Evolutionary conservation across 2,888 invertebrate genomes (phyloP), one percentile per base, ranked within the genome.

Genomic region (Cryptocephalus moraei): DNA sequence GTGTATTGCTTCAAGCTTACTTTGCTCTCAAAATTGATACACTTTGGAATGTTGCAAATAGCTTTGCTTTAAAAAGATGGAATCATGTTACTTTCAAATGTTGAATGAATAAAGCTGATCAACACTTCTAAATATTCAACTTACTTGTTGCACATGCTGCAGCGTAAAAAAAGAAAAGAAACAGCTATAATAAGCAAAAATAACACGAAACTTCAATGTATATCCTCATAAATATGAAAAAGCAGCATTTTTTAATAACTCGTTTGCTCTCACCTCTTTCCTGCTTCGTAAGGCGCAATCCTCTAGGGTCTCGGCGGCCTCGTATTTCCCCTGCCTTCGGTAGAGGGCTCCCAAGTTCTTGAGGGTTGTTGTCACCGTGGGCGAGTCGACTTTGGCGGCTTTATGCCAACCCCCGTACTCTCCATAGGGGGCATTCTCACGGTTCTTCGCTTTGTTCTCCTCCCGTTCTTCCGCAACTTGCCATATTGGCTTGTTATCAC

Each of bases 281-380:
- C 93, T 81, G 69, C 94, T 94, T 66, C 96, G 81, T 59, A 95
- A 77, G 36, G 96, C 96, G 75, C 96, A 97, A 75, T 99, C 97
- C 69, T 99, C 99, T 32, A 99, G 78, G 0, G 95, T 96, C 72
- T 99, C 97, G 0, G 99, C 99, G 8, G 99, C 99, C 72, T 97
- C 96, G 73, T 94, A 97, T 76, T 97, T 99, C 60, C 97, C 96
- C 75, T 99, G 97, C 55, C 97, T 82, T 63, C 99, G 82, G 74
- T 99, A 99, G 42, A 99, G 81, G 14, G 97, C 96, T 52, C 96
- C 96, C 50, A 99, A 78, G 75, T 99, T 99, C 77, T 96, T 99
- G 55, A 99, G 75, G 0, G 99, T 99, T 13, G 97, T 97, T 12
- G 95, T 94, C 36, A 96, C 94, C 0, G 95, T 95, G 0, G 95